Percentiles rank a stretch among this genome's conserved stretches.
These are phyloP conservation scores for Lasiommata megera DNA, from an alignment of 2,888 invertebrate genomes.

Conservation along the genomic window DNA sequence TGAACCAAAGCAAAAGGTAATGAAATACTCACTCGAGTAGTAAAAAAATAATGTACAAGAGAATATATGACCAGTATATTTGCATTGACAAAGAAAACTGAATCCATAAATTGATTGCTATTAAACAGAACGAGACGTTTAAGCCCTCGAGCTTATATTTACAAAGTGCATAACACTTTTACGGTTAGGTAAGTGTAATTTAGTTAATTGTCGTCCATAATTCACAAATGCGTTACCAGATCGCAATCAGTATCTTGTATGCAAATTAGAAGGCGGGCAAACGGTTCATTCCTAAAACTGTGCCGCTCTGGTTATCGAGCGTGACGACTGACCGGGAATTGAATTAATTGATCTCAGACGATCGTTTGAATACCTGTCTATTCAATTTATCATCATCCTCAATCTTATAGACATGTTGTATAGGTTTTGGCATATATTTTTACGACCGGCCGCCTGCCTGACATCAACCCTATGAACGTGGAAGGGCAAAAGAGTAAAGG, in stretches of 20 bases:
- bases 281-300: slow-evolving; percentile 61
- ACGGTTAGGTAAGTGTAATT: slow-evolving; percentile 3
- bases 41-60: too few species aligned
- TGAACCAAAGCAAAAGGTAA: too few species aligned
- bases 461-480: too few species aligned
- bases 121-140: too few species aligned
- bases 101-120: too few species aligned
- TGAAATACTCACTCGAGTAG: too few species aligned
- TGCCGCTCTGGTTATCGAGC: slow-evolving; percentile 66
- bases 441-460: too few species aligned
- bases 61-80: too few species aligned
- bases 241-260: slow-evolving; percentile 47
- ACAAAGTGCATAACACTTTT: background rate
- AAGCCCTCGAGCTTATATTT: background rate
- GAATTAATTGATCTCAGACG: slow-evolving; percentile 28
- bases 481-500: too few species aligned
- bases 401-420: too few species aligned
- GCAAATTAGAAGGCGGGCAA: slow-evolving; percentile 59
- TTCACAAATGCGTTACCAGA: slow-evolving; percentile 6
- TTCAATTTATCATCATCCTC: background rate
- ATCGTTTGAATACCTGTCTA: slow-evolving; percentile 14
- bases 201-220: slow-evolving; percentile 8
- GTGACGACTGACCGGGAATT: slow-evolving; percentile 48
- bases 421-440: too few species aligned
- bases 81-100: too few species aligned